phyloP scores from a whole-genome alignment of 2,888 invertebrate genomes.

The Cheilosia grossa region DNA sequence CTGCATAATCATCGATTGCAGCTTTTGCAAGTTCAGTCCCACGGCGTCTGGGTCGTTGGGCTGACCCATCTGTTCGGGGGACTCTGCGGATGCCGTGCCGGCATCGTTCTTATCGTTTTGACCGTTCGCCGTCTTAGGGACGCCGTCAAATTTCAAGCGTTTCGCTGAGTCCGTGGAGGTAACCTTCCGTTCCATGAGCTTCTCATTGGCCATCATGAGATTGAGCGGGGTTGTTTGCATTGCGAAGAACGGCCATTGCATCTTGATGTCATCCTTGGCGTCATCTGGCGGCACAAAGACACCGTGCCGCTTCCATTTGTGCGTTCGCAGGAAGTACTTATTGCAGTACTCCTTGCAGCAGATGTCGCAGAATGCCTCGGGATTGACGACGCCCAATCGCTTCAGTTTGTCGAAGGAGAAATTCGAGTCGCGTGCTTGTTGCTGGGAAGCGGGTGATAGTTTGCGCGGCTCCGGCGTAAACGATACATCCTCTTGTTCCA shows the following conservation, averaged over 20 bases:
- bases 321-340: slow-evolving; percentile 95
- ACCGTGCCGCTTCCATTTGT: slow-evolving; percentile 97
- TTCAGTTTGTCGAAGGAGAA: slow-evolving; percentile 90
- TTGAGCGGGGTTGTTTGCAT: slow-evolving; percentile 90
- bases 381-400: slow-evolving; percentile 91
- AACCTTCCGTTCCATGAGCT: slow-evolving; percentile 76
- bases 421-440: slow-evolving; percentile 88
- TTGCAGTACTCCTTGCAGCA: slow-evolving; percentile 97
- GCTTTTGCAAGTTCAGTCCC: slow-evolving; percentile 93
- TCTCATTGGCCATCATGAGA: slow-evolving; percentile 85
- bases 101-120: slow-evolving; percentile 73
- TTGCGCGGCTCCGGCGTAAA: slow-evolving; percentile 85
- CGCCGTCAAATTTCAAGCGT: slow-evolving; percentile 79
- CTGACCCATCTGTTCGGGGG: slow-evolving; percentile 72
- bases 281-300: slow-evolving; percentile 88
- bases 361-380: slow-evolving; percentile 96
- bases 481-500: slow-evolving; percentile 83
- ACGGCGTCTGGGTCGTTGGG: slow-evolving; percentile 85
- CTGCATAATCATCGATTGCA: slow-evolving; percentile 95
- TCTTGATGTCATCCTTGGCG: slow-evolving; percentile 85
- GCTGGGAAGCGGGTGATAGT: slow-evolving; percentile 86
- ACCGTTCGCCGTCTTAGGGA: slow-evolving; percentile 61
- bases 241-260: slow-evolving; percentile 79
- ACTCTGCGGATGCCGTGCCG: slow-evolving; percentile 71
- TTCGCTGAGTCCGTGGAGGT: slow-evolving; percentile 75